phyloP scores from a whole-genome alignment of 2,888 invertebrate species.

The Noctua fimbriata region DNA sequence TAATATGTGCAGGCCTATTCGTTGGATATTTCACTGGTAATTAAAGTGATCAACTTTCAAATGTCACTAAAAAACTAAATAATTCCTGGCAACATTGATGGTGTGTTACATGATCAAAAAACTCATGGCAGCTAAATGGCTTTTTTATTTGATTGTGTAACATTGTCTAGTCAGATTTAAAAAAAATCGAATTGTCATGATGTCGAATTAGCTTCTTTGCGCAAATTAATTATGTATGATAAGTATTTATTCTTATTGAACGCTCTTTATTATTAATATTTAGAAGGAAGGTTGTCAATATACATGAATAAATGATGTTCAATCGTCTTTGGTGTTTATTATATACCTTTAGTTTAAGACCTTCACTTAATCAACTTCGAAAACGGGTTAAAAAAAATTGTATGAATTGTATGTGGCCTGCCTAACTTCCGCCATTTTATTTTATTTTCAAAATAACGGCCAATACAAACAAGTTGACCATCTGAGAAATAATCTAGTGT shows the following conservation, averaged over 20 bases:
- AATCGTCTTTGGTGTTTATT: conserved; percentile 53
- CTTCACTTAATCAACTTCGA: neutral
- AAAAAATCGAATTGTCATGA: conserved; percentile 26
- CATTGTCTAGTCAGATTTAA: conserved; percentile 23
- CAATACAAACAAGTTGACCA: too few relatives aligned
- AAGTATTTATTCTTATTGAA: conserved; percentile 65
- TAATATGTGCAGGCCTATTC: conserved; percentile 12
- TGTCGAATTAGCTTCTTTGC: conserved; percentile 62
- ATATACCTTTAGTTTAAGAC: neutral
- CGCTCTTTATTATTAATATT: conserved; percentile 68
- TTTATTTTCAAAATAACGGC: neutral
- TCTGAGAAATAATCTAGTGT: neutral
- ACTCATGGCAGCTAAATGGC: conserved; percentile 31
- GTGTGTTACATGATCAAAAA: conserved; percentile 48
- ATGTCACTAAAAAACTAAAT: conserved; percentile 10
- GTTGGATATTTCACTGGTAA: neutral
- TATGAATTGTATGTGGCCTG: neutral
- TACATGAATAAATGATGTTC: conserved; percentile 70
- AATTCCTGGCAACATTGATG: conserved; percentile 36
- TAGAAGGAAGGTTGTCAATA: conserved; percentile 70
- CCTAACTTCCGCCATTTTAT: neutral
- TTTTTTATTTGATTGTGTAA: conserved; percentile 45
- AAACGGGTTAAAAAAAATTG: too few relatives aligned
- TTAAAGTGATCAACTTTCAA: neutral
- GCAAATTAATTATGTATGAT: conserved; percentile 60